Base-by-base conservation (phyloP, 1,140 invertebrate genomes). In the Ceratitis capitata region DNA sequence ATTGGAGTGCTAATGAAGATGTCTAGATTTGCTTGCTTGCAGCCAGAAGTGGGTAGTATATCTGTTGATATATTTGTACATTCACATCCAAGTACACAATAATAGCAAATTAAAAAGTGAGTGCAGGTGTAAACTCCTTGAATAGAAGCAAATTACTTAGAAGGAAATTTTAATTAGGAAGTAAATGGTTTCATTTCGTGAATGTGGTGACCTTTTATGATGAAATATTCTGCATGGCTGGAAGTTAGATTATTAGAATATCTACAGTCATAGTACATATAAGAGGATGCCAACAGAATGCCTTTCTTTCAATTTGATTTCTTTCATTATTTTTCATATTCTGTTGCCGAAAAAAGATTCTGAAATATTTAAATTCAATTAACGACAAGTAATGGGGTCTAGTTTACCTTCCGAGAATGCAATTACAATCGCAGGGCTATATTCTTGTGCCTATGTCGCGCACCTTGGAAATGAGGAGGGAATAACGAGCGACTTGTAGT, bases 121-220 rank as follows among this genome's bases (percentile, higher is more conserved):
- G 35, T 78, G 69, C 39, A 78, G 39, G 69, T 78, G 69, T 45
- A 78, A 45, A 19, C 45, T 16, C 14, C 32, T 19, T 78, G 69
- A 78, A 78, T 78, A 39, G n/a, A 78, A 78, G 69, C 39, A 78
- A 78, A 78, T 78, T 78, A 45, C 69, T 78, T 78, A 78, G 69
- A 78, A 78, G 69, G 69, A 78, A 78, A 78, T 45, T 78, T 78
- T 78, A 78, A 78, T 78, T 78, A 78, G 69, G 69, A 78, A 78
- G 69, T 78, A 78, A 78, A 47, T 39, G 69, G 42, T 78, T 47
- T 39, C n/a, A 78, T 39, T 78, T 78, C 32, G 39, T 78, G 69
- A 47, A 23, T 42, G n/a, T 10, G 45, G 42, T 78, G 39, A 39
- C 69, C 39, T 45, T 78, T 78, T 78, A 78, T 47, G 39, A 78